Evolutionary conservation across 2,113 vertebrate genomes (phyloP).

Genomic region (Tapirus terrestris): DNA sequence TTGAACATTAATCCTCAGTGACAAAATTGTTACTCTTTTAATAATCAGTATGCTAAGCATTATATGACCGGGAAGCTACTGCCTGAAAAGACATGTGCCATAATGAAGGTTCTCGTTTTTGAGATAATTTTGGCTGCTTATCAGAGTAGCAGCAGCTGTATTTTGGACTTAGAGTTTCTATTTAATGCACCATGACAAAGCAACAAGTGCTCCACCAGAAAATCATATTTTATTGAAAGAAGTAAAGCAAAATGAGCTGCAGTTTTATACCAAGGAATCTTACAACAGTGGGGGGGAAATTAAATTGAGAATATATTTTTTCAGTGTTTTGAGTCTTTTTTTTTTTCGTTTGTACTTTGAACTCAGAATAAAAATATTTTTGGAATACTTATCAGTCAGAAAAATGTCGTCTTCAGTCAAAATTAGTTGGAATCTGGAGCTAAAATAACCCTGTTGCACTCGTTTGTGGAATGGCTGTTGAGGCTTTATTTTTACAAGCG

Average conservation of each 20-base stretch:
- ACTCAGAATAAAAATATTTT: conserved; percentile 62
- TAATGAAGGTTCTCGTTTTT: conserved; percentile 14
- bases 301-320: background rate
- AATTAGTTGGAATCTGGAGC: conserved; percentile 20
- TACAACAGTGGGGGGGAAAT: background rate
- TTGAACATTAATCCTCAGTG: conserved; percentile 53
- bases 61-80: background rate
- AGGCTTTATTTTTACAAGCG: conserved; percentile 67
- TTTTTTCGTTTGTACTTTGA: background rate
- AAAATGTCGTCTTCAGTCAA: conserved; percentile 61
- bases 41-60: background rate
- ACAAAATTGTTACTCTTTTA: conserved; percentile 51
- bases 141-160: conserved; percentile 64
- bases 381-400: conserved; percentile 57
- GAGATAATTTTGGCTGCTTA: conserved; percentile 69
- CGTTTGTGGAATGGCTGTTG: conserved; percentile 43
- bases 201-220: conserved; percentile 58
- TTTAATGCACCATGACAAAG: conserved; percentile 53
- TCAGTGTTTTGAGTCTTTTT: background rate
- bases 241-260: conserved; percentile 31
- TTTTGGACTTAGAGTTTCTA: conserved; percentile 62
- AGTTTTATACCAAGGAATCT: background rate
- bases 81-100: background rate
- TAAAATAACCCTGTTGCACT: conserved; percentile 58
- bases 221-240: conserved; percentile 49